A percentile compares a stretch with the other conserved stretches of the same genome.
These are phyloP conservation scores for Platycheirus rosarum DNA, from an alignment of 2,888 invertebrate genomes.

Conservation along the genomic window DNA sequence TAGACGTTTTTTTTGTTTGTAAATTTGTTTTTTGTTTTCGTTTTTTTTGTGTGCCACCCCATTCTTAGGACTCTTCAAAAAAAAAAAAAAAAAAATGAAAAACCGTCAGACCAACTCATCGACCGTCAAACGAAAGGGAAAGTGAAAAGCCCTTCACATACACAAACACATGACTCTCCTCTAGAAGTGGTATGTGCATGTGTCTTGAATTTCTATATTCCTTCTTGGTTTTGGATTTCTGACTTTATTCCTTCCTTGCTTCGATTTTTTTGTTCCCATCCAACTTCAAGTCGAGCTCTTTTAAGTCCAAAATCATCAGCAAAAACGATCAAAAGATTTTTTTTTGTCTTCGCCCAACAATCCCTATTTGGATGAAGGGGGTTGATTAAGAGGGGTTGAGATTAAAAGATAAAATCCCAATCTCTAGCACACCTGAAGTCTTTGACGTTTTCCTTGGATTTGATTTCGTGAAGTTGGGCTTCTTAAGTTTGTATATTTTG, in stretches of 20 bases:
- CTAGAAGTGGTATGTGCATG: constrained; percentile 2
- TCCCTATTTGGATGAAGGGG: background rate
- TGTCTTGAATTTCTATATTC: constrained; percentile 42
- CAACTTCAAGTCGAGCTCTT: constrained; percentile 51
- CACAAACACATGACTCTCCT: constrained; percentile 26
- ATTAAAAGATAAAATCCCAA: background rate
- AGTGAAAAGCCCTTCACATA: constrained; percentile 70
- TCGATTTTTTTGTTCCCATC: background rate
- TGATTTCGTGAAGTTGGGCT: constrained; percentile 6
- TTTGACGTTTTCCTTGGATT: constrained; percentile 31
- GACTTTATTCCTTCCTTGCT: constrained; percentile 31
- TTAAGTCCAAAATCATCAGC: constrained; percentile 57
- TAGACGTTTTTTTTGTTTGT: constrained; percentile 58
- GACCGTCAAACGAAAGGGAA: constrained; percentile 73
- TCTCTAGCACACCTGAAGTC: constrained; percentile 19
- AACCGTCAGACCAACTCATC: constrained; percentile 69
- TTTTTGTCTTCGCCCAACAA: constrained; percentile 13
- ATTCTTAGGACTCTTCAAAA: constrained; percentile 53
- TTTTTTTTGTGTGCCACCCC: constrained; percentile 66
- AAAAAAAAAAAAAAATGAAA: constrained; percentile 36
- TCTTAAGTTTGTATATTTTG: constrained; percentile 5
- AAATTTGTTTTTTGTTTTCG: constrained; percentile 52
- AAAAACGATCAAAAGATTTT: constrained; percentile 50
- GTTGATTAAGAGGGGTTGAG: background rate
- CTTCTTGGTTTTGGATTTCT: constrained; percentile 61